Conservation (phyloP, 1,140 invertebrate genomes). For the Drosophila melanica region DNA sequence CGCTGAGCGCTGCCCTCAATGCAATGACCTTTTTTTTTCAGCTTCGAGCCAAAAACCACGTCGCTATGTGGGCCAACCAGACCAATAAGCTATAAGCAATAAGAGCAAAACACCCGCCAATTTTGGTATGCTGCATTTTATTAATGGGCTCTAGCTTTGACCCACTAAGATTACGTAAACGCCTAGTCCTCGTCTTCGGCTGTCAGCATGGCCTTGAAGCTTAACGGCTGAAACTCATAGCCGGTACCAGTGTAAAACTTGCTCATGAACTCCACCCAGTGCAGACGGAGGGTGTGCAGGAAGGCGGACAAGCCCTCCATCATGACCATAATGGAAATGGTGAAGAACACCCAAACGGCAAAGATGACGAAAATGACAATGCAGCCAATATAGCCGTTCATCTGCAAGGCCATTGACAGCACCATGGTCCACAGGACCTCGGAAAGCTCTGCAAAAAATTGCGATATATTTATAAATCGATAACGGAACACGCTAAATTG, state of each 20-base stretch:
- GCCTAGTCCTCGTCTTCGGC: constrained; percentile 84
- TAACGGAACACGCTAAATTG: constrained; percentile 33
- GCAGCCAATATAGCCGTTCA: constrained; percentile 51
- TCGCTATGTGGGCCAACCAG: constrained; percentile 59
- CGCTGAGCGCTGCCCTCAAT: constrained; percentile 76
- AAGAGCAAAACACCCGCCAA: constrained; percentile 29
- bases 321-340: constrained; percentile 96
- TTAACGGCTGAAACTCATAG: constrained; percentile 96
- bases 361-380: constrained; percentile 91
- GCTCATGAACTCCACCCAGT: constrained; percentile 99
- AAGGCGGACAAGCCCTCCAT: constrained; percentile 99
- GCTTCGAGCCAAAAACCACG: constrained; percentile 40
- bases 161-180: constrained; percentile 52
- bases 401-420: constrained; percentile 83
- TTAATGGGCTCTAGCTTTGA: constrained; percentile 61
- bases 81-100: neutral
- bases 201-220: constrained; percentile 92
- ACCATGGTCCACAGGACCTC: constrained; percentile 96
- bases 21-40: constrained; percentile 67
- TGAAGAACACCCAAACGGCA: constrained; percentile 93
- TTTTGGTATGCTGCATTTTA: constrained; percentile 64
- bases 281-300: constrained; percentile 97
- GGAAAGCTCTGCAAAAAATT: constrained; percentile 88
- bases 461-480: too few relatives aligned
- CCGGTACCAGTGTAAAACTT: constrained; percentile 97